Base-by-base conservation (phyloP, 1,140 invertebrate genomes). In the Drosophila prosaltans region DNA sequence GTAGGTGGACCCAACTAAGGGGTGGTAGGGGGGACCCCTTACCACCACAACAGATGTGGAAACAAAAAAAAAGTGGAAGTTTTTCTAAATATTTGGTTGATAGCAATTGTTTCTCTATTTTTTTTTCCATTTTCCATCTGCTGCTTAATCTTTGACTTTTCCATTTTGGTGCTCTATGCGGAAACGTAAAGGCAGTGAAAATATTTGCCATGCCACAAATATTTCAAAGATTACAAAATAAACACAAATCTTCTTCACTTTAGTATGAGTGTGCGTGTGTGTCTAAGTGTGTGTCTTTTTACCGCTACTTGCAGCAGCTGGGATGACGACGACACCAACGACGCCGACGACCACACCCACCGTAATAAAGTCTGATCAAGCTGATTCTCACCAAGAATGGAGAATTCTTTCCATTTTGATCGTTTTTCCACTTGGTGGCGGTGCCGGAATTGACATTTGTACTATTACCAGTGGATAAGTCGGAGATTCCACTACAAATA, bases 171-270 rank as follows among this genome's bases (percentile, higher is more conserved):
- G 48, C 40, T 72, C 63, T 48, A 86, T 66, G 82, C 82, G 82
- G 82, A 86, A 86, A 88, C 65, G 78, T 66, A 74, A 36, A 36
- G 32, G 65, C 63, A 76, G 71, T 78, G 73, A 89, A 77, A 86
- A 86, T 86, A 89, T 88, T 86, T 86, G 83, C 77, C 80, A 86
- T 86, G 83, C 84, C 83, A 86, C 84, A 86, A 86, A 86, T 86
- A 86, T 86, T 88, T 86, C 84, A 86, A 80, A 89, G 83, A 86
- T 86, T 89, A 83, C 80, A 80, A 88, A 83, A 88, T 83, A 89
- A 88, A 89, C 84, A 86, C 83, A 86, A 86, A 86, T 86, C 83
- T 86, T 85, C 67, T 58, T 54, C 69, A 51, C 41, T 48, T 54
- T 36, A n/a, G 2, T 61, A 67, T 77, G 41, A 43, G 21, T 48